phyloP scores from a whole-genome alignment of 2,888 invertebrate species.

The Rugalucina vietnamica region DNA sequence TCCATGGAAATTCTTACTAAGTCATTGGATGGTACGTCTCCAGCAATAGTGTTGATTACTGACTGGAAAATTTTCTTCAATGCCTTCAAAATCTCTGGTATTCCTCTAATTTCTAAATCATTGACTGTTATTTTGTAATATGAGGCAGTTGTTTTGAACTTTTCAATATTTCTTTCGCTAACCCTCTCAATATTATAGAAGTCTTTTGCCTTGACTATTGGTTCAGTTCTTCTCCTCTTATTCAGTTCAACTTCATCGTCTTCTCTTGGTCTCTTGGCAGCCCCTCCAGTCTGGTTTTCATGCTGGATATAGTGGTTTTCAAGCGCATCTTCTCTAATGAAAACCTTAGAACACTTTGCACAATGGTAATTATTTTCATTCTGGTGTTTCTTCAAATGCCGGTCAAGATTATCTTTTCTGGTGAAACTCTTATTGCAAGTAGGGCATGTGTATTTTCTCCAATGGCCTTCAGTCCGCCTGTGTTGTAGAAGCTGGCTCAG shows the following conservation, averaged over 20 bases:
- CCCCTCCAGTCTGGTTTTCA: too few relatives aligned
- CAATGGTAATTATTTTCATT: slow-evolving; percentile 22
- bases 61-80: slow-evolving; percentile 8
- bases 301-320: too few relatives aligned
- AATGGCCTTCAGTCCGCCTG: slow-evolving; percentile 11
- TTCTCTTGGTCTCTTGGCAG: not conserved
- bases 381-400: slow-evolving; percentile 27
- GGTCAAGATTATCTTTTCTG: slow-evolving; percentile 26
- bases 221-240: not conserved
- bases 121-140: slow-evolving; percentile 17
- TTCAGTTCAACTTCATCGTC: not conserved
- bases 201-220: too few relatives aligned
- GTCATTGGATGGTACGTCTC: slow-evolving; percentile 17
- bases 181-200: slow-evolving; percentile 16
- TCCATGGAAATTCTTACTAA: slow-evolving; percentile 40
- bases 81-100: not conserved
- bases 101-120: not conserved
- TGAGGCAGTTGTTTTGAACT: slow-evolving; percentile 14
- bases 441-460: slow-evolving; percentile 19
- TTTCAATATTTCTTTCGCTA: slow-evolving; percentile 20
- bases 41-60: slow-evolving; percentile 2
- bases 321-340: not conserved
- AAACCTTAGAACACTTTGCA: not conserved
- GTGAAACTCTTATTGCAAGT: slow-evolving; percentile 28
- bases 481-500: slow-evolving; percentile 21